Evolutionary conservation across 2,888 invertebrate genomes (phyloP).

Genomic region (Aproaerema taeniolella): DNA sequence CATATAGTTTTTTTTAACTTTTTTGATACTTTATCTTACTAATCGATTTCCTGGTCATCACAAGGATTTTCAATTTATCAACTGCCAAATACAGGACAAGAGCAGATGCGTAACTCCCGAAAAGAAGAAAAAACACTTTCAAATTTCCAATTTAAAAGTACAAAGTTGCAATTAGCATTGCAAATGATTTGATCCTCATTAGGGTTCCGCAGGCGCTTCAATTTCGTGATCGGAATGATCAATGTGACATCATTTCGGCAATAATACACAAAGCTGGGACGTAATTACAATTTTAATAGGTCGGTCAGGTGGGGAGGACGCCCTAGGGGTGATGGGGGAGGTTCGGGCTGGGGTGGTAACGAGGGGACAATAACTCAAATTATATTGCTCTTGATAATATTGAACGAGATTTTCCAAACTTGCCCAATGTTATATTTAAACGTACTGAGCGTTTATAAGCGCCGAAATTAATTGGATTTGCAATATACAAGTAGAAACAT

Average conservation of each 20-base stretch:
- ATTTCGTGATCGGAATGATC: constrained; percentile 31
- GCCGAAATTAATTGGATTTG: constrained; percentile 7
- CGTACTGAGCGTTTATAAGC: neutral
- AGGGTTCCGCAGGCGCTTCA: neutral
- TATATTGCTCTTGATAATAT: constrained; percentile 53
- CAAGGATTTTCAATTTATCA: too few relatives aligned
- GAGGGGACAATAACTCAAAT: constrained; percentile 51
- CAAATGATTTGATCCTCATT: neutral
- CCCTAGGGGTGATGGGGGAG: constrained; percentile 15
- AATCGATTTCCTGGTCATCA: too few relatives aligned
- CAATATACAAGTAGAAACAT: too few relatives aligned
- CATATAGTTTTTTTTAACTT: too few relatives aligned
- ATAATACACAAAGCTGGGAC: constrained; percentile 56
- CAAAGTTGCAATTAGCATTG: neutral
- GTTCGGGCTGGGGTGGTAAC: constrained; percentile 28
- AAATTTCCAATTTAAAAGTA: neutral
- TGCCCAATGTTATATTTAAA: constrained; percentile 15
- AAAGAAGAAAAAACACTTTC: too few relatives aligned
- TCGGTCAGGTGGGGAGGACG: constrained; percentile 48
- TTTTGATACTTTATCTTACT: too few relatives aligned
- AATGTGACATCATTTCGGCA: constrained; percentile 55
- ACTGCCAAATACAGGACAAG: too few relatives aligned
- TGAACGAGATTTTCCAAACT: constrained; percentile 30
- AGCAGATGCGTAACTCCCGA: too few relatives aligned
- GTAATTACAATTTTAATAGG: constrained; percentile 72